A percentile compares a stretch with the other conserved stretches of the same genome.
Evolutionary conservation across 2,888 invertebrate genomes (phyloP).

Genomic region (Macrostomum cliftonense): DNA sequence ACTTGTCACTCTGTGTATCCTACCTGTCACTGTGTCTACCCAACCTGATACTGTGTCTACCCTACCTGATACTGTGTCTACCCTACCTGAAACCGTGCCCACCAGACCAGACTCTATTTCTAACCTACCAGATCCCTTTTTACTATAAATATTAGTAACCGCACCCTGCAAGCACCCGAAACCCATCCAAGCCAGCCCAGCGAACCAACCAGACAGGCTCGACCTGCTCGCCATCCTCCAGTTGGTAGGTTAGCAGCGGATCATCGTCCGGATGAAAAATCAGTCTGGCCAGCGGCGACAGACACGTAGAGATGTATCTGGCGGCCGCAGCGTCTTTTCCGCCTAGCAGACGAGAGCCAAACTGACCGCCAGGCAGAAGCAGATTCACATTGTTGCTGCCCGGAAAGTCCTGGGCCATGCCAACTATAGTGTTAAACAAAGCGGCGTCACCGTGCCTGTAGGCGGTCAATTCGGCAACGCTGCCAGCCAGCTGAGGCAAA

Average conservation of each 20-base stretch:
- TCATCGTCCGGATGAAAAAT: constrained; percentile 77
- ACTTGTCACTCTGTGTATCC: too few species aligned
- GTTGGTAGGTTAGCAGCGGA: constrained; percentile 61
- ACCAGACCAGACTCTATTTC: too few species aligned
- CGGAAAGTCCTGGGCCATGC: constrained; percentile 88
- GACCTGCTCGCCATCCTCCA: constrained; percentile 80
- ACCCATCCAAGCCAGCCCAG: too few species aligned
- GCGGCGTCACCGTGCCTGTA: constrained; percentile 95
- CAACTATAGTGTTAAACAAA: constrained; percentile 78
- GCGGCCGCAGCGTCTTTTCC: constrained; percentile 94
- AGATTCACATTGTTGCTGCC: constrained; percentile 88
- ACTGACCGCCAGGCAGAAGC: constrained; percentile 82
- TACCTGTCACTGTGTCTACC: too few species aligned
- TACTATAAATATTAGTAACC: too few species aligned
- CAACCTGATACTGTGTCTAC: too few species aligned
- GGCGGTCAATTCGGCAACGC: constrained; percentile 86
- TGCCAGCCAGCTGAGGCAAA: constrained; percentile 77
- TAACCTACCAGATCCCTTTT: too few species aligned
- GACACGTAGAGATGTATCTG: constrained; percentile 85
- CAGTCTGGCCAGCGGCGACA: constrained; percentile 56
- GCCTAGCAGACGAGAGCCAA: constrained; percentile 67
- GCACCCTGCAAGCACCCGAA: too few species aligned
- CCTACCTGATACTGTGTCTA: too few species aligned
- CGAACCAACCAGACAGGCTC: neutral
- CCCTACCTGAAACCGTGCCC: too few species aligned